These are phyloP conservation scores for Fratercula arctica DNA, from an alignment of 2,797 vertebrate species.

Conservation along the genomic window DNA sequence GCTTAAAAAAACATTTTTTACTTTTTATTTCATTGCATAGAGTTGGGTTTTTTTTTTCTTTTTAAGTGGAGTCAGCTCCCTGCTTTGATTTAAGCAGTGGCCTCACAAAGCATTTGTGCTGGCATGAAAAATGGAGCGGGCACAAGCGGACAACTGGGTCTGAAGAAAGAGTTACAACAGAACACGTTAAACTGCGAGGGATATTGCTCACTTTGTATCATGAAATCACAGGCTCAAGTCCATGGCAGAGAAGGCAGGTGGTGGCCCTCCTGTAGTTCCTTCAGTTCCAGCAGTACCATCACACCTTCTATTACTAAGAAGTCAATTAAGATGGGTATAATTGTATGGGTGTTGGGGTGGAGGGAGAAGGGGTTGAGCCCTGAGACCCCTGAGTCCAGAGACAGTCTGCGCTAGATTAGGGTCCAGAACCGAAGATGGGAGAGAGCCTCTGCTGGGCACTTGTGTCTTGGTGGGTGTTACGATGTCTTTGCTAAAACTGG, in stretches of 20 bases:
- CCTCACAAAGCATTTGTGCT: not conserved
- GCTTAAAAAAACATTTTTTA: slow-evolving; percentile 33
- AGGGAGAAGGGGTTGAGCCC: not conserved
- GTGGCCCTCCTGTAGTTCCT: not conserved
- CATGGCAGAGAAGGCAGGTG: not conserved
- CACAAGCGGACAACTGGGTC: not conserved
- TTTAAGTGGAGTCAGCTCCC: not conserved
- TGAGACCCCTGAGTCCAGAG: not conserved
- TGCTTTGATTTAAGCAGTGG: not conserved
- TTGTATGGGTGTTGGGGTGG: not conserved
- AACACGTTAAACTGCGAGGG: not conserved
- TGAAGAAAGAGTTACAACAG: not conserved
- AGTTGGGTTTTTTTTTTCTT: not conserved
- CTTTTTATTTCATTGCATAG: not conserved
- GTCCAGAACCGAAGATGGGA: not conserved
- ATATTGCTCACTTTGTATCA: not conserved
- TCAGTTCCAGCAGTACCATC: not conserved
- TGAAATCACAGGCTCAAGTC: not conserved
- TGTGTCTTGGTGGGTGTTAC: not conserved
- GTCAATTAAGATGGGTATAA: not conserved
- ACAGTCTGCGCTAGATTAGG: not conserved
- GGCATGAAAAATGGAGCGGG: not conserved
- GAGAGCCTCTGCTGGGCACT: not conserved
- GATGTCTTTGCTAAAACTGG: not conserved
- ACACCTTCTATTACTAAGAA: not conserved